Base-by-base conservation (phyloP, 2,113 vertebrate genomes). In the Ondatra zibethicus region DNA sequence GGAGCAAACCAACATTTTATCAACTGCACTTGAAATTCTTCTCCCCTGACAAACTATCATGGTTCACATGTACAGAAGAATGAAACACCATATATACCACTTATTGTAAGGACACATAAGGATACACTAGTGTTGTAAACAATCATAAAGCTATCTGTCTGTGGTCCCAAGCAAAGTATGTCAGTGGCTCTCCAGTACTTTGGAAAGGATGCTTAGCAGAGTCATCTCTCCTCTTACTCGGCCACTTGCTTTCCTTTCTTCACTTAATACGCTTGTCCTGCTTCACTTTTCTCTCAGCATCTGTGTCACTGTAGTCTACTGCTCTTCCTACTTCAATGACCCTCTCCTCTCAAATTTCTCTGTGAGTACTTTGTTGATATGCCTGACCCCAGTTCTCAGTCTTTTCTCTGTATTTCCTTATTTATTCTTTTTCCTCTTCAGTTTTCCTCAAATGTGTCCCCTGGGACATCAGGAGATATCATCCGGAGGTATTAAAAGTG, bases 321-420 rank as follows among this genome's bases (percentile, higher is more conserved):
- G 58, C 90, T 27, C 55, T 92, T 90, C 85, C 61, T 77, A 39
- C 36, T 16, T 94, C 68, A 89, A 2, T 58, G 81, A 12, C 21
- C 5, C 8, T 14, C 76, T 88, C 33, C 47, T 50, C 47, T 68
- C 39, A 73, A 84, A 91, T 45, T 84, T 9, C 16, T 88, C 31
- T 80, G 8, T 88, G 29, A 66, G 63, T 39, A 84, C 25, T 52
- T n/a, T 31, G 13, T 39, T 91, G 23, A 11, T 11, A 68, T 63
- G 1, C 63, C 33, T 88, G 29, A 58, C 23, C 25, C 50, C 55
- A 31, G 45, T 75, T 55, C 68, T 85, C 31, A 70, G 7, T 70
- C 19, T 70, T 45, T 94, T 77, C 72, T 81, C 50, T 78, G 90
- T 85, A 80, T 70, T 94, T 88, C 61, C 55, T 96, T 94, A 63